Evolutionary conservation across 1,140 invertebrate genomes (phyloP).

Genomic region (roundworm (Caenorhabditis elegans)): WBcel235 BX284603.4:2749001-2749500

Average conservation of each 20-base stretch:
- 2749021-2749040: background rate
- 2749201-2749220: conserved; percentile 23
- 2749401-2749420: too few relatives aligned
- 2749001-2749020: background rate
- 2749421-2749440: too few relatives aligned
- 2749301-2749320: conserved; percentile 36
- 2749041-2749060: background rate
- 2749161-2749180: conserved; percentile 41
- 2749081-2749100: conserved; percentile 22
- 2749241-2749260: conserved; percentile 35
- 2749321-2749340: background rate
- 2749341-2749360: background rate
- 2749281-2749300: conserved; percentile 35
- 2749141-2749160: background rate
- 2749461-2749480: too few relatives aligned
- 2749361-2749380: background rate
- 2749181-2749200: conserved; percentile 18
- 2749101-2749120: conserved; percentile 38
- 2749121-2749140: background rate
- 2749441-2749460: too few relatives aligned
- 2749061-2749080: conserved; percentile 41
- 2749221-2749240: conserved; percentile 36
- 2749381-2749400: too few relatives aligned
- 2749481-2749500: too few relatives aligned
- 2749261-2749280: conserved; percentile 32